Conservation (phyloP, 2,888 invertebrate species). For the Sclerodermus sp. region DNA sequence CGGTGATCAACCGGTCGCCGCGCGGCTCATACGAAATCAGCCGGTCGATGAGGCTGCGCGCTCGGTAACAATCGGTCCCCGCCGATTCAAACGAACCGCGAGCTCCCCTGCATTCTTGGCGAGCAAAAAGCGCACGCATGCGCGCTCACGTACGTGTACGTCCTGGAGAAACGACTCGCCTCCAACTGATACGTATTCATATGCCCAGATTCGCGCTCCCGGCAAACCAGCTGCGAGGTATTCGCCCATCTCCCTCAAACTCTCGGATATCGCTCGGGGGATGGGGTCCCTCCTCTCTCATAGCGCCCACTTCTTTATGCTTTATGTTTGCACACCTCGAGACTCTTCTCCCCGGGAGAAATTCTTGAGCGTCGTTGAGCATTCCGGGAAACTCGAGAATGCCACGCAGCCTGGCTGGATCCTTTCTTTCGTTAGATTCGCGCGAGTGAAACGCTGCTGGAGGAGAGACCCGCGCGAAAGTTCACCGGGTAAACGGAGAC, state of each 20-base stretch:
- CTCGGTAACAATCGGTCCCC: conserved; percentile 45
- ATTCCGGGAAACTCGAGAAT: too few relatives aligned
- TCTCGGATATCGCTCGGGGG: too few relatives aligned
- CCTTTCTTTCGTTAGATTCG: too few relatives aligned
- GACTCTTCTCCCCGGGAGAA: too few relatives aligned
- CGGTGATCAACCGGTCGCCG: conserved; percentile 53
- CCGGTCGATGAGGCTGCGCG: conserved; percentile 27
- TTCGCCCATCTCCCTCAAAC: too few relatives aligned
- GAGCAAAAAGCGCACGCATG: conserved; percentile 50
- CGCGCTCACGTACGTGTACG: conserved; percentile 46
- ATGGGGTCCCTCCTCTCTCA: too few relatives aligned
- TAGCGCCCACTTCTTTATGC: too few relatives aligned
- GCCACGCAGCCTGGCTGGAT: too few relatives aligned
- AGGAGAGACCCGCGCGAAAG: too few relatives aligned
- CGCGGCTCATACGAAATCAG: conserved; percentile 53
- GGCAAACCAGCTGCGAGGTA: not conserved
- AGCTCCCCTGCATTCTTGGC: conserved; percentile 46
- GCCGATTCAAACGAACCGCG: conserved; percentile 54
- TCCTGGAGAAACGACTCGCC: conserved; percentile 23
- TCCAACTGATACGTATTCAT: conserved; percentile 42
- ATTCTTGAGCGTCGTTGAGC: too few relatives aligned
- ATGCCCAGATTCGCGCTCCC: conserved; percentile 14
- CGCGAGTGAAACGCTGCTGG: too few relatives aligned
- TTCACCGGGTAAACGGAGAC: too few relatives aligned
- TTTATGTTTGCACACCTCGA: conserved; percentile 10